Evolutionary conservation across 2,888 invertebrate species (phyloP).

Genomic region (Craniophora ligustri): DNA sequence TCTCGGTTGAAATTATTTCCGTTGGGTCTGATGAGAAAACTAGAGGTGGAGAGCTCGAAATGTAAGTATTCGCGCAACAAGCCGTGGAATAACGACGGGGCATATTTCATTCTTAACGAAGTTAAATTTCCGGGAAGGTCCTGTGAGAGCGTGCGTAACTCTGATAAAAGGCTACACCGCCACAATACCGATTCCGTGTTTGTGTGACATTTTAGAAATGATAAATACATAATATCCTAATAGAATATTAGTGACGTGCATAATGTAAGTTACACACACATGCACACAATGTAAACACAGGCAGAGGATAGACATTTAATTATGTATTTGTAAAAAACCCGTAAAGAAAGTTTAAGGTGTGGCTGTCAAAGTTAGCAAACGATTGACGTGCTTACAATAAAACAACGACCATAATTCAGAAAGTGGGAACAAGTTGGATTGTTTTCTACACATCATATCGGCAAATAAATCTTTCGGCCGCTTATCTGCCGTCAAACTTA

Average conservation of each 20-base stretch:
- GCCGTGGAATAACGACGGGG: constrained; percentile 86
- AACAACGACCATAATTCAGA: constrained; percentile 86
- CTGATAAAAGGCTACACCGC: constrained; percentile 82
- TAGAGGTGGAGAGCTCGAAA: constrained; percentile 85
- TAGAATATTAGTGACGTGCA: constrained; percentile 38
- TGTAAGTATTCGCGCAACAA: constrained; percentile 87
- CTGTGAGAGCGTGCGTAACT: constrained; percentile 85
- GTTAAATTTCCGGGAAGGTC: constrained; percentile 87
- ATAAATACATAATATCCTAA: constrained; percentile 54
- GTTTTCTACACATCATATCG: constrained; percentile 88
- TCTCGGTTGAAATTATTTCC: constrained; percentile 88
- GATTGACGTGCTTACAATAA: constrained; percentile 83
- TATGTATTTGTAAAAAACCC: constrained; percentile 21
- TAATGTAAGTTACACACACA: background rate
- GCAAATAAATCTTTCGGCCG: constrained; percentile 86
- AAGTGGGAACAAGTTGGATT: constrained; percentile 85
- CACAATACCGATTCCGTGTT: constrained; percentile 76
- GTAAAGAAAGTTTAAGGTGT: constrained; percentile 48
- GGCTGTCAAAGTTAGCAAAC: constrained; percentile 63
- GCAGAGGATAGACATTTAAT: constrained; percentile 14
- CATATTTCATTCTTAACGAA: constrained; percentile 89
- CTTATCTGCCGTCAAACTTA: constrained; percentile 87
- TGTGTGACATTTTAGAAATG: constrained; percentile 61
- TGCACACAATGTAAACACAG: background rate
- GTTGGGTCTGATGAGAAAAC: constrained; percentile 87